Evolutionary conservation across 2,888 invertebrate genomes (phyloP).

Genomic region (Tolmerus cingulatus): DNA sequence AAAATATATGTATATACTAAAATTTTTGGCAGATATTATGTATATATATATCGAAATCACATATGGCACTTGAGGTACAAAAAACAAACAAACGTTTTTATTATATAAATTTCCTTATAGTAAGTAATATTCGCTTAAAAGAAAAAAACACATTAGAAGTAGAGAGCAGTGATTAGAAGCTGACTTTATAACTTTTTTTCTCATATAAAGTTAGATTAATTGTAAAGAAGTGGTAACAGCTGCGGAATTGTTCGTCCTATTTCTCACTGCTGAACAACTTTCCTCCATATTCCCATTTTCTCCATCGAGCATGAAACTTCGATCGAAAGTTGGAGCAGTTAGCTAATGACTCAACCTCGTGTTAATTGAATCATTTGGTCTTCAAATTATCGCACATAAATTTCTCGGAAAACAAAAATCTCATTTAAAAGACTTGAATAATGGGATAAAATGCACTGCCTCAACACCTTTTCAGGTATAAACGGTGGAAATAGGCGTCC

Average conservation of each 20-base stretch:
- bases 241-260: not conserved
- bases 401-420: not conserved
- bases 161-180: not conserved
- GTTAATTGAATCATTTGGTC: not conserved
- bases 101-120: too few relatives aligned
- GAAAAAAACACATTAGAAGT: not conserved
- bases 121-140: not conserved
- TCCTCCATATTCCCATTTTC: not conserved
- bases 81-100: too few relatives aligned
- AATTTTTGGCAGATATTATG: too few relatives aligned
- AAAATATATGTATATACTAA: too few relatives aligned
- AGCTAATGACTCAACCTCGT: not conserved
- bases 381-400: not conserved
- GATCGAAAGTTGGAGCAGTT: not conserved
- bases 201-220: not conserved
- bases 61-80: too few relatives aligned
- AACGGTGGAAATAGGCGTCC: not conserved
- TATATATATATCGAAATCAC: too few relatives aligned
- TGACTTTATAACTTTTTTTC: not conserved
- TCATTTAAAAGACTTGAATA: not conserved
- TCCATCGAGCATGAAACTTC: not conserved
- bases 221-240: not conserved
- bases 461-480: not conserved
- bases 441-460: not conserved
- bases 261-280: not conserved